Evolutionary conservation across 2,888 invertebrate genomes (phyloP), one percentile per base, ranked within the genome.

Genomic region (Pristionchus exspectatus): DNA sequence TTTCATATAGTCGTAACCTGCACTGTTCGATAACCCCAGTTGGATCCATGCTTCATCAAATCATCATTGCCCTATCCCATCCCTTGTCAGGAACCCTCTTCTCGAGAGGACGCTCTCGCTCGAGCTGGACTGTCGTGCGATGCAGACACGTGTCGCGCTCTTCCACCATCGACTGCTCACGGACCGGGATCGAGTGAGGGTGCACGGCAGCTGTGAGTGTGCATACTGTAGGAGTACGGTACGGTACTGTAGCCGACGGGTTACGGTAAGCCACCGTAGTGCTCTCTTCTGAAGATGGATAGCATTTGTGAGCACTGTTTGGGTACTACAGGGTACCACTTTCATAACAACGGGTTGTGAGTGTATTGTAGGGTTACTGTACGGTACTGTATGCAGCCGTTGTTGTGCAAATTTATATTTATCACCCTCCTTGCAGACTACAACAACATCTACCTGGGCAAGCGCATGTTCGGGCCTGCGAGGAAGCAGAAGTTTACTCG

Each of bases 381-480:
- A 30, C 10, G 44, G 44, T 50, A 50, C 44, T 9, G 44, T 50
- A 50, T n/a, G n/a, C n/a, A n/a, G n/a, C n/a, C n/a, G 38, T 38
- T 38, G 38, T 38, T 38, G 38, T 38, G 38, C n/a, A n/a, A n/a
- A n/a, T n/a, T n/a, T n/a, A n/a, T n/a, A n/a, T n/a, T n/a, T n/a
- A n/a, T n/a, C n/a, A n/a, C n/a, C n/a, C n/a, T 66, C 18, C 30
- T 91, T 91, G n/a, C 89, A 93, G 93, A 91, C 72, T 94, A 94
- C 93, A 94, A 94, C 91, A 94, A 94, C 91, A 93, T 94, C 87
- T 92, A 94, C 74, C 92, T 94, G 44, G 94, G 94, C n/a, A 94
- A 94, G 88, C 92, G 94, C 14, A 94, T 95, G 92, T 94, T 94
- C 87, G 94, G 94, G 18, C 94, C 94, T 14, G 93, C 94, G 10